Base-by-base conservation (phyloP, 1,140 invertebrate species). In the Drosophila sproati region DNA sequence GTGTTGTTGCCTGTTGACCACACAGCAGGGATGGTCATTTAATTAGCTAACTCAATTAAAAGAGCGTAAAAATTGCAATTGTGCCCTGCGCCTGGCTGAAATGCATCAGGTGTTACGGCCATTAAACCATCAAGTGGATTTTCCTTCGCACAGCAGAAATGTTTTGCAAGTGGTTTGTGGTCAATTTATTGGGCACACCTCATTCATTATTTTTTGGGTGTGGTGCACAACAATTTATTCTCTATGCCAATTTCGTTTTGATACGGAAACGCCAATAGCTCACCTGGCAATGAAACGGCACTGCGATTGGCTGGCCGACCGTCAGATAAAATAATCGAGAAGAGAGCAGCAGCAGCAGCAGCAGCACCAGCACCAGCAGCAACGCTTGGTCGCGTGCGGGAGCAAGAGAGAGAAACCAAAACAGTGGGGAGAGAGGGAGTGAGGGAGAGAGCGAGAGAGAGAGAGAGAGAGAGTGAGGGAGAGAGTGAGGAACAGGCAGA, bases 21-120 rank as follows among this genome's bases (percentile, higher is more conserved):
- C 64, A n/a, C 63, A 10, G 50, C 71, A 69, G 64, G 64, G 64
- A 35, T 59, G 64, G 34, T 41, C 83, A 74, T 88, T 89, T 88
- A 88, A 88, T 88, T 88, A 89, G 80, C 73, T 80, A 89, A 88
- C 83, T 88, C 77, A 88, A 88, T 88, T 88, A 89, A 89, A 88
- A 88, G 85, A 88, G 69, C 80, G 80, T 88, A 77, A 88, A 87
- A 88, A 63, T 20, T 73, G 70, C 78, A 80, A 82, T 83, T 77
- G 60, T 81, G 63, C 66, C 66, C 41, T 43, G 34, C 28, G 47
- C n/a, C 31, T 34, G 47, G 54, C 32, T 57, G 47, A 48, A 63
- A 52, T 31, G 61, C 85, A 77, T 83, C 83, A 88, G 83, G 85
- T 88, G 83, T 78, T 69, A 45, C 3, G 80, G 70, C 64, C 47